A percentile compares a stretch with the other conserved stretches of the same genome.
phyloP scores from a whole-genome alignment of 2,113 vertebrate genomes.

The Coreoperca whiteheadi region DNA sequence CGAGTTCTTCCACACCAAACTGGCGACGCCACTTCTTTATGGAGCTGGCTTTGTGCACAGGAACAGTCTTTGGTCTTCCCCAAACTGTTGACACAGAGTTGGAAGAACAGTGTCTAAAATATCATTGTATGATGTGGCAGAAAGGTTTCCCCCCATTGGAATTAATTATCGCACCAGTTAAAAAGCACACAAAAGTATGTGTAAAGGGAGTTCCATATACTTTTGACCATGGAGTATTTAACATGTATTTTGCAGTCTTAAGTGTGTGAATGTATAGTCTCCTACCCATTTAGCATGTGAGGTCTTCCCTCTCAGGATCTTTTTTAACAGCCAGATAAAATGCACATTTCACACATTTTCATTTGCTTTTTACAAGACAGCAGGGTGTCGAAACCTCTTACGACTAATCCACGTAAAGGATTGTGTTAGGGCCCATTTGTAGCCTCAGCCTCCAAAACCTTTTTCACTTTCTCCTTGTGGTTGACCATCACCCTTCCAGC shows the following conservation, averaged over 20 bases:
- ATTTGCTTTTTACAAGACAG: neutral
- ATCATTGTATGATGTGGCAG: no score
- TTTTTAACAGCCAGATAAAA: neutral
- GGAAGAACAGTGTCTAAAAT: no score
- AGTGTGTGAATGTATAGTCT: neutral
- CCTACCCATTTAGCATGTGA: no score
- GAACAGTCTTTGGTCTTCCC: neutral
- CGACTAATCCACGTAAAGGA: neutral
- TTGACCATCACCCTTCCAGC: neutral
- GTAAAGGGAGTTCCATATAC: neutral
- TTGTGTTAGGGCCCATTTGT: no score
- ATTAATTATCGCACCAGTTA: neutral
- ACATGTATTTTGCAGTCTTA: neutral
- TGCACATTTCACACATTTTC: neutral
- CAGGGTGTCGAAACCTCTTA: no score
- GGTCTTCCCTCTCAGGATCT: neutral
- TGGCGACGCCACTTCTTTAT: neutral
- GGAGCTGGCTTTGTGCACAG: neutral
- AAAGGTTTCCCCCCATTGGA: neutral
- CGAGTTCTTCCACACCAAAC: neutral
- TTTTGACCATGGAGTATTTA: neutral
- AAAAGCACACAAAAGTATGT: neutral
- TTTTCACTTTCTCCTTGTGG: neutral
- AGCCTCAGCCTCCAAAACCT: neutral
- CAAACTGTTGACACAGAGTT: no score